Percentiles rank a stretch among this genome's conserved stretches.
These are phyloP conservation scores for Henricia sp. DNA, from an alignment of 53 echinoderm and acorn worm species.

Conservation along the genomic window DNA sequence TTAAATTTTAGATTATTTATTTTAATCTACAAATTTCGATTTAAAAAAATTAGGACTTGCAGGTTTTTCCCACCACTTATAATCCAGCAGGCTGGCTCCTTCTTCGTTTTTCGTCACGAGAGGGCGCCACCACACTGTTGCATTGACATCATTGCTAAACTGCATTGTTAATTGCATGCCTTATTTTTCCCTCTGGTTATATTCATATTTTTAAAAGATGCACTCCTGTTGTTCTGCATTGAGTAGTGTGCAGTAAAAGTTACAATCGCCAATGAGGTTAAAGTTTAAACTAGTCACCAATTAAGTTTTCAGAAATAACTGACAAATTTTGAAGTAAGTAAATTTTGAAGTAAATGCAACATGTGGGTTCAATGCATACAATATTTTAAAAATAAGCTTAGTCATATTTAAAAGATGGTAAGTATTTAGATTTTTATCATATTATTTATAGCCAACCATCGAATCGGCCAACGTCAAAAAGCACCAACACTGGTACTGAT, in stretches of 20 bases:
- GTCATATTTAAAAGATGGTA: too few relatives aligned
- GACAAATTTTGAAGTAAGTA: too few relatives aligned
- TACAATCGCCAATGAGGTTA: not conserved
- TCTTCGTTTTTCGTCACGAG: constrained; percentile 37
- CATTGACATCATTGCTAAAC: constrained; percentile 57
- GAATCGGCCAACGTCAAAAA: too few relatives aligned
- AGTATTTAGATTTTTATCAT: too few relatives aligned
- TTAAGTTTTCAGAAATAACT: too few relatives aligned
- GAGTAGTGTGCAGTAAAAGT: constrained; percentile 17
- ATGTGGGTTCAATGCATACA: too few relatives aligned
- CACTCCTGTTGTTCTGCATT: constrained; percentile 42
- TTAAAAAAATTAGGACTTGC: constrained; percentile 32
- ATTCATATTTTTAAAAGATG: not conserved
- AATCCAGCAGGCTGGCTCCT: constrained; percentile 29
- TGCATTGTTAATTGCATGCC: constrained; percentile 50
- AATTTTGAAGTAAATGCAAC: too few relatives aligned
- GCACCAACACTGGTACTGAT: too few relatives aligned
- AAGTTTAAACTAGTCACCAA: not conserved
- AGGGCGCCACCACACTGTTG: constrained; percentile 53
- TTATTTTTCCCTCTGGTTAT: not conserved
- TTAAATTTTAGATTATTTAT: too few relatives aligned
- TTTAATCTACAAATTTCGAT: not conserved
- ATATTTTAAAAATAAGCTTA: too few relatives aligned
- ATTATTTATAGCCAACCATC: too few relatives aligned
- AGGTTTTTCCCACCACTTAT: constrained; percentile 22